Percentiles rank a stretch among this genome's conserved stretches.
Conservation (phyloP, 1,140 invertebrate genomes). For the Yoshiicerus persimilis region DNA sequence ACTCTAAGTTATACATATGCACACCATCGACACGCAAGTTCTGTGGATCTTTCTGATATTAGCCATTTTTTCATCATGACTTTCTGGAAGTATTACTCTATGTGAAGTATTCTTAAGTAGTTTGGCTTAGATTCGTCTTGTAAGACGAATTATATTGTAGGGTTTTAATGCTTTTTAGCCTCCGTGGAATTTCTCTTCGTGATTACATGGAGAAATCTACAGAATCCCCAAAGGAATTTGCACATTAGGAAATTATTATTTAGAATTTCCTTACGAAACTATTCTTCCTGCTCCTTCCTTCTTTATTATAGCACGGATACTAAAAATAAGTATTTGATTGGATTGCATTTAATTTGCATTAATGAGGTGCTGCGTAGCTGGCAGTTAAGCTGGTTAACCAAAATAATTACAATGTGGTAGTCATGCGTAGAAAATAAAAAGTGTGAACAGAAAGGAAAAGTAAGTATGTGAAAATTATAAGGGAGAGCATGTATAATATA, state of each 20-base stretch:
- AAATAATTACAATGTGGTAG: not conserved
- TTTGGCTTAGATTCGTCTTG: not conserved
- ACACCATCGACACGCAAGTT: not conserved
- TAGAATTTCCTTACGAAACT: not conserved
- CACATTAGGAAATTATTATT: slow-evolving; percentile 11
- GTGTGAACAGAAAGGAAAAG: not conserved
- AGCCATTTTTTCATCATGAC: not conserved
- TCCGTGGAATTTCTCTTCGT: not conserved
- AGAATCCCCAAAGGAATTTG: not conserved
- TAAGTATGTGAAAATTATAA: not conserved
- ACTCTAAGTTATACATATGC: not conserved
- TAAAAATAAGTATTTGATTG: not conserved
- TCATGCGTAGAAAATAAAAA: too few relatives aligned
- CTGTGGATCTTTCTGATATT: not conserved
- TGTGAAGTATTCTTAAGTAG: too few relatives aligned
- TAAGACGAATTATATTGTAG: not conserved
- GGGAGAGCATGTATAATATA: not conserved
- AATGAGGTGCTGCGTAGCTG: not conserved
- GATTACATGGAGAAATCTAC: not conserved
- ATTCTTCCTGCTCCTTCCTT: not conserved
- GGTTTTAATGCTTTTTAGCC: not conserved
- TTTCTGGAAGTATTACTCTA: too few relatives aligned
- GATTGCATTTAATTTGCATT: slow-evolving; percentile 9
- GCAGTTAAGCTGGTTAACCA: not conserved
- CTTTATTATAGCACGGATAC: not conserved